Evolutionary conservation across 2,113 vertebrate genomes (phyloP), one percentile per base, ranked within the genome.

Genomic region (Larimichthys crocea): DNA sequence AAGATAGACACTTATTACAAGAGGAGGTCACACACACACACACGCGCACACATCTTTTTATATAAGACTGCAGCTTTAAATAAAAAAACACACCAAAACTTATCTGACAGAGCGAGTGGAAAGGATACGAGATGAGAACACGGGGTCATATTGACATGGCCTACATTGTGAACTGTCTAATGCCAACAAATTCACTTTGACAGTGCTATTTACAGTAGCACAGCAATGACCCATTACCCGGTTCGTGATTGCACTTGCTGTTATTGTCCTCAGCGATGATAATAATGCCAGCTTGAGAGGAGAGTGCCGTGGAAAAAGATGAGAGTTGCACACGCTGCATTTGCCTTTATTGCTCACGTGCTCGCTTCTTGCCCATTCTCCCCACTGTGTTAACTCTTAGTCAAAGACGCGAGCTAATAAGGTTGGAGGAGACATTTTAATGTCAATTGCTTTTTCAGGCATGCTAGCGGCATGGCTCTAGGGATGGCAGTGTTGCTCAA

Each of bases 151-250:
- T 68, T 79, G 84, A 83, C 71, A 77, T 35, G 42, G 67, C 60
- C 78, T 29, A 80, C 60, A 86, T 79, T 80, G 26, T 29, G 44
- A 46, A 49, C 55, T 8, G 7, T 80, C 49, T 66, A 22, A 79
- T 40, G 59, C 56, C 49, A 60, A 70, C 65, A 74, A 22, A 83
- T 72, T 84, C 52, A 10, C 46, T 76, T 63, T 75, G 80, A 87
- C 83, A 15, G 76, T 1, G 63, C 76, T 85, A 85, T 88, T 86
- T 86, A 57, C 76, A 76, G 84, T 60, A 77, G 76, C 63, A 62
- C 79, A 74, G 59, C 49, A 20, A 57, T 82, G 87, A 87, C 50
- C 82, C 56, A 82, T 85, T 76, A 74, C 60, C 55, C 26, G 31
- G 35, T 50, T 3, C 73, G 57, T 75, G 80, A 84, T 61, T 82